phyloP scores from a whole-genome alignment of 2,113 vertebrate genomes.

The Oryctolagus cuniculus region mOryCun1.1 NC_091432.1:50547501-50548000 shows the following conservation, averaged over 20 bases:
- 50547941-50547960: neutral
- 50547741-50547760: neutral
- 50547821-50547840: neutral
- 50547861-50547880: neutral
- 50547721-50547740: neutral
- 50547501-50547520: neutral
- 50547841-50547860: neutral
- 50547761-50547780: neutral
- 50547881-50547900: neutral
- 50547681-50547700: neutral
- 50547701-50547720: neutral
- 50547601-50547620: neutral
- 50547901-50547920: too few relatives aligned
- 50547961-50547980: neutral
- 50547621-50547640: neutral
- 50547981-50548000: neutral
- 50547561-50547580: neutral
- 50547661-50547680: neutral
- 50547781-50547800: neutral
- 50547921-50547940: neutral
- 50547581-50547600: neutral
- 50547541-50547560: neutral
- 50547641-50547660: neutral
- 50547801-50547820: neutral
- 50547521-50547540: neutral